Base-by-base conservation (phyloP, 2,888 invertebrate genomes). In the Tortrix viridana region DNA sequence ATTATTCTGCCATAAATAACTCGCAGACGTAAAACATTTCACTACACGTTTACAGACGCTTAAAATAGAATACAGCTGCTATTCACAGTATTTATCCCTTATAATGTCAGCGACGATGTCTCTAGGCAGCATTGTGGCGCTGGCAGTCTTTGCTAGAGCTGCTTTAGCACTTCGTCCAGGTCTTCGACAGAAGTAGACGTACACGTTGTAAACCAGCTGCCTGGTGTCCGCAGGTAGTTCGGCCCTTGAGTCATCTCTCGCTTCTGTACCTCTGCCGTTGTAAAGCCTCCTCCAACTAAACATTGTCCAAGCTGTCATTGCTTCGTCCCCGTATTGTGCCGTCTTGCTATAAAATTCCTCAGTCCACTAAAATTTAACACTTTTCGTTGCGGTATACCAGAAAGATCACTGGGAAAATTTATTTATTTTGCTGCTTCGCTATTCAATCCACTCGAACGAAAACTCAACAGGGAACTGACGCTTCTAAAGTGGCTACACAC, bases 261-360 rank as follows among this genome's bases (percentile, higher is more conserved):
- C 76, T 49, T 88, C 89, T 4, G 71, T 80, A 16, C 79, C 76
- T 68, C 80, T 81, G 12, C 88, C 85, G 65, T 75, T 90, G 75
- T 91, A 91, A 47, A 91, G 74, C 73, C 92, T 78, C 70, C 92
- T 80, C 92, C 92, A 92, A 78, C 90, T 91, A 67, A 92, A 92
- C 92, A 92, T 92, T 52, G 92, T 92, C 92, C 92, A 92, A 57
- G 92, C 92, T 68, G 91, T 92, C 92, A 91, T 92, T 63, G 92
- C 89, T 76, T 89, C 77, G 82, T 90, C 86, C 65, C 92, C 92
- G 89, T 92, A 91, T 71, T 88, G 85, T 81, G 91, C 92, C 90
- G 91, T 90, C 75, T 87, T 89, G 82, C 62, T 50, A 38, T 37
- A 5, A 2, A 37, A 37, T 32, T 19, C 37, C 18, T n/a, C 32